Evolutionary conservation across 2,797 vertebrate genomes (phyloP).

Genomic region (Coregonus ussuriensis): DNA sequence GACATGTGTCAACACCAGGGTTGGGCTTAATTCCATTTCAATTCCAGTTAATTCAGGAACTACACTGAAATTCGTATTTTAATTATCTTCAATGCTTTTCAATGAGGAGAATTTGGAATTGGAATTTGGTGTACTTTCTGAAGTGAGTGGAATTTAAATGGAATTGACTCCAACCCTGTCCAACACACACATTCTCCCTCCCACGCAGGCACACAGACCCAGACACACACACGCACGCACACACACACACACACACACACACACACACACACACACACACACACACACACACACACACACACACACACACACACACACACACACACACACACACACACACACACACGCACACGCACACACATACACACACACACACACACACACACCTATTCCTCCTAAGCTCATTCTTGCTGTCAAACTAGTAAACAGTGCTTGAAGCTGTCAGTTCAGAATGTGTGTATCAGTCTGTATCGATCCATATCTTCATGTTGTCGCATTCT

Average conservation of each 20-base stretch:
- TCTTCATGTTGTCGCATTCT: conserved; percentile 20
- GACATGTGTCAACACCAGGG: background rate
- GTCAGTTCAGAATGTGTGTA: background rate
- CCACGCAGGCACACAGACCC: background rate
- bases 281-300: background rate
- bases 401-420: background rate
- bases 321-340: no score
- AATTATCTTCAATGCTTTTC: no score
- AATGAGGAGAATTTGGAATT: no score
- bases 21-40: no score
- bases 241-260: background rate
- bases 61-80: no score
- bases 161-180: background rate
- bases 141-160: no score
- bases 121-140: no score
- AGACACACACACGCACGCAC: background rate
- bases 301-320: no score
- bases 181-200: background rate
- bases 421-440: conserved; percentile 12
- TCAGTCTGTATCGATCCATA: conserved; percentile 13
- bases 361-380: no score
- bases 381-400: background rate
- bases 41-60: no score
- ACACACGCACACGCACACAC: background rate
- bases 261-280: background rate